These are phyloP conservation scores for Prochilodus magdalenae DNA, from an alignment of 2,113 vertebrate genomes.

Conservation along the genomic window DNA sequence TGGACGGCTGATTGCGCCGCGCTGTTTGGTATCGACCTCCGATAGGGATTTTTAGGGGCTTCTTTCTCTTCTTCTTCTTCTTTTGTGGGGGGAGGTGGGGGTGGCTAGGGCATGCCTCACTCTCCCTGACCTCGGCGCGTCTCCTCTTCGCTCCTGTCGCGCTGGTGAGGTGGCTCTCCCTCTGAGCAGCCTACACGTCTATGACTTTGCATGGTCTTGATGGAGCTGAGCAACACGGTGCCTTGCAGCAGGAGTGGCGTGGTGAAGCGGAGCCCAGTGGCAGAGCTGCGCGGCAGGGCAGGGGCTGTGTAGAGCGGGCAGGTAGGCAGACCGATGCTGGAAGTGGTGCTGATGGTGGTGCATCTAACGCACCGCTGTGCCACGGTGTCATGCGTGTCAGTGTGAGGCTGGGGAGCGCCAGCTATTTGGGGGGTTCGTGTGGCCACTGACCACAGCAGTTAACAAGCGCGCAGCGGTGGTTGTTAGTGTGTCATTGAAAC, in stretches of 20 bases:
- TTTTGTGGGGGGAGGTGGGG: constrained; percentile 52
- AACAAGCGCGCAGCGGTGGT: constrained; percentile 26
- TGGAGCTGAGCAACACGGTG: constrained; percentile 67
- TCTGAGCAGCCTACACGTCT: constrained; percentile 64
- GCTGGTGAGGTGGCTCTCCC: constrained; percentile 75
- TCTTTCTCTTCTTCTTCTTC: too few relatives aligned
- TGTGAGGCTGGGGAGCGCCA: neutral
- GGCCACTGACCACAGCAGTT: constrained; percentile 52
- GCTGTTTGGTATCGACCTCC: constrained; percentile 65
- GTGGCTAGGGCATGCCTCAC: constrained; percentile 52
- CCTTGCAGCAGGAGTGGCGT: constrained; percentile 63
- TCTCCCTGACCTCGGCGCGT: constrained; percentile 72
- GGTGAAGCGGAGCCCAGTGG: constrained; percentile 61
- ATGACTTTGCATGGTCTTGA: constrained; percentile 71
- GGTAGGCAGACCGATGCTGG: constrained; percentile 65
- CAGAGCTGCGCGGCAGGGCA: constrained; percentile 69
- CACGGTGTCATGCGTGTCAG: constrained; percentile 72
- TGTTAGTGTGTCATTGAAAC: constrained; percentile 50
- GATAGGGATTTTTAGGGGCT: constrained; percentile 42
- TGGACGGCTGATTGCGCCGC: constrained; percentile 73
- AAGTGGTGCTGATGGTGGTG: constrained; percentile 53
- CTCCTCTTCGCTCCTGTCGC: constrained; percentile 66
- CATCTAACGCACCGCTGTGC: constrained; percentile 58
- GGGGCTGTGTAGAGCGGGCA: constrained; percentile 65
- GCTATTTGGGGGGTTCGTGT: neutral